phyloP scores from a whole-genome alignment of 2,888 invertebrate species.

The Pristionchus maxplancki region DNA sequence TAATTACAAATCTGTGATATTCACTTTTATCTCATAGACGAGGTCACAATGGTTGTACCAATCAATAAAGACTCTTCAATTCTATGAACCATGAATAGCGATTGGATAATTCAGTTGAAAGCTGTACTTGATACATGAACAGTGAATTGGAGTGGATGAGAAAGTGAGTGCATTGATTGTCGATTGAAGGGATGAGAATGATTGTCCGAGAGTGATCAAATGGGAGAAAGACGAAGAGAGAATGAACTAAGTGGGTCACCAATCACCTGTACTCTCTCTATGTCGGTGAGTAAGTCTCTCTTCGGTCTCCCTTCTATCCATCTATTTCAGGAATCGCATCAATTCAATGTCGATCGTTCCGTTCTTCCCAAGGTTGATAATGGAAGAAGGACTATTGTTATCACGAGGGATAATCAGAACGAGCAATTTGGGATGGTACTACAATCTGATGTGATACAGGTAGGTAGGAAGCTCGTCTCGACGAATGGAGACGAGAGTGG shows the following conservation, averaged over 20 bases:
- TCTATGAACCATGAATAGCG: background rate
- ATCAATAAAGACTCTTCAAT: background rate
- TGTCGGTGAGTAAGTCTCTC: background rate
- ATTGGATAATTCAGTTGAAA: background rate
- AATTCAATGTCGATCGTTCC: conserved; percentile 26
- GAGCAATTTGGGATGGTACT: conserved; percentile 33
- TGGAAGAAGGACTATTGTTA: conserved; percentile 45
- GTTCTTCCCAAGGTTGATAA: conserved; percentile 15
- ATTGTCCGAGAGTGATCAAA: conserved; percentile 28
- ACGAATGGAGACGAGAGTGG: background rate
- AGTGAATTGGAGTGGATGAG: background rate
- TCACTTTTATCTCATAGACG: conserved; percentile 15
- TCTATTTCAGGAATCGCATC: conserved; percentile 2
- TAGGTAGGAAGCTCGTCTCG: background rate
- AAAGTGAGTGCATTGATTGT: conserved; percentile 4
- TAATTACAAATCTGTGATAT: conserved; percentile 22
- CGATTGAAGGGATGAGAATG: conserved; percentile 35
- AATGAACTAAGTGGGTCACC: conserved; percentile 23
- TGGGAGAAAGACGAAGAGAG: conserved; percentile 2
- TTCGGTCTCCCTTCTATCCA: background rate
- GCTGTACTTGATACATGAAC: conserved; percentile 9
- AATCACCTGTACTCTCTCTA: conserved; percentile 28
- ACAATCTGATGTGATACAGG: conserved; percentile 39
- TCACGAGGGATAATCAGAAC: background rate
- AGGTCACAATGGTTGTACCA: background rate